Percentiles rank a stretch among this genome's conserved stretches.
Conservation (phyloP, 2,797 vertebrate genomes). For the Danio jaintianensis region DNA sequence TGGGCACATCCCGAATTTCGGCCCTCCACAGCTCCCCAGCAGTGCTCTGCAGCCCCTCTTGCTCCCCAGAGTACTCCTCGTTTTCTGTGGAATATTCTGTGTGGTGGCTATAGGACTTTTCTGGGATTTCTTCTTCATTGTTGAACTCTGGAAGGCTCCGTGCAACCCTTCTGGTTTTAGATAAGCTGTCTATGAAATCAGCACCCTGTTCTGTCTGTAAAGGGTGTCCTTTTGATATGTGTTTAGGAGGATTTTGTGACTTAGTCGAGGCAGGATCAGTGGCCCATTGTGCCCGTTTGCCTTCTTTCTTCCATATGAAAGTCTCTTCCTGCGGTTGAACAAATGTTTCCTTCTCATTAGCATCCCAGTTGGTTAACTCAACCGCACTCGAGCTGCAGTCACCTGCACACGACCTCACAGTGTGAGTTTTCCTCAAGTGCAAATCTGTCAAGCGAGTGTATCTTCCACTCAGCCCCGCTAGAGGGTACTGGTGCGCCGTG, state of each 20-base stretch:
- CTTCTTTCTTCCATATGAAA: slow-evolving; percentile 14
- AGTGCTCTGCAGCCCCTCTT: slow-evolving; percentile 61
- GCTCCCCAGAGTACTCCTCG: slow-evolving; percentile 72
- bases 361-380: slow-evolving; percentile 41
- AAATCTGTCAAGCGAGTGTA: slow-evolving; percentile 62
- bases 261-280: slow-evolving; percentile 14
- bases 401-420: slow-evolving; percentile 40
- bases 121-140: slow-evolving; percentile 32
- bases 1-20: slow-evolving; percentile 66
- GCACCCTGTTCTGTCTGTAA: slow-evolving; percentile 9
- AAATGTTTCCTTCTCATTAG: slow-evolving; percentile 24
- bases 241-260: slow-evolving; percentile 8
- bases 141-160: slow-evolving; percentile 66
- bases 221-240: slow-evolving; percentile 2
- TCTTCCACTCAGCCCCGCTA: slow-evolving; percentile 74
- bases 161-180: slow-evolving; percentile 57
- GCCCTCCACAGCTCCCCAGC: slow-evolving; percentile 65
- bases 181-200: background rate
- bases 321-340: slow-evolving; percentile 21
- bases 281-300: background rate
- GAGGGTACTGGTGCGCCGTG: slow-evolving; percentile 77
- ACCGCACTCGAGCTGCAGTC: slow-evolving; percentile 63
- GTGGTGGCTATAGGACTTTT: slow-evolving; percentile 43
- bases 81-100: slow-evolving; percentile 54
- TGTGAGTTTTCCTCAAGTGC: slow-evolving; percentile 28